Percentiles rank a stretch among this genome's conserved stretches.
phyloP scores from a whole-genome alignment of 2,113 vertebrate species.

The Syngnathoides biaculeatus region DNA sequence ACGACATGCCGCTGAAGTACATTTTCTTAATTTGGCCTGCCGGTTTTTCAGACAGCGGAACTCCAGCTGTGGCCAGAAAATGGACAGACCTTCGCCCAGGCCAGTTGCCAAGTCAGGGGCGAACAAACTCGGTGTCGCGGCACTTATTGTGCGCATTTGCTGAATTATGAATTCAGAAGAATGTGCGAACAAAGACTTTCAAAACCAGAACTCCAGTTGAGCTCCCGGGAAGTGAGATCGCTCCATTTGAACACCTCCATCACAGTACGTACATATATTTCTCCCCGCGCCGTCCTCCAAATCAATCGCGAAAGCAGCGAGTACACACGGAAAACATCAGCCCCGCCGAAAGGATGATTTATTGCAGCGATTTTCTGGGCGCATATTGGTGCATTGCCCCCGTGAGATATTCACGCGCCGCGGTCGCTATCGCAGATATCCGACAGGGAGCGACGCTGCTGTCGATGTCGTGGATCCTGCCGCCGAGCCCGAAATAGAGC shows the following conservation, averaged over 20 bases:
- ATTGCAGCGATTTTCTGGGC: conserved; percentile 39
- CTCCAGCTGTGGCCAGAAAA: not conserved
- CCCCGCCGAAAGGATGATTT: conserved; percentile 45
- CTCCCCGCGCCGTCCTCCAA: conserved; percentile 31
- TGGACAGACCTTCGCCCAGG: not conserved
- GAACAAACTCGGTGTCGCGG: not conserved
- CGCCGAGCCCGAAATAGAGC: conserved; percentile 32
- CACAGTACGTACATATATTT: no score
- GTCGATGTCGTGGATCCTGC: conserved; percentile 12
- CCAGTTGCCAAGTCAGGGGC: not conserved
- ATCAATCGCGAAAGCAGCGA: conserved; percentile 55
- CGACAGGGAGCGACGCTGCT: conserved; percentile 10
- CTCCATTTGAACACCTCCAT: not conserved
- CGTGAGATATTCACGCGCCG: conserved; percentile 35
- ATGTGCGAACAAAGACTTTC: no score
- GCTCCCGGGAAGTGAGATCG: not conserved
- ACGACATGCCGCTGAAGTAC: no score
- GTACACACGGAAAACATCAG: conserved; percentile 50
- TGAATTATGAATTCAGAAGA: not conserved
- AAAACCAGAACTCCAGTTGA: not conserved
- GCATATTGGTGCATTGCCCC: conserved; percentile 15
- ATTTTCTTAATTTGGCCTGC: no score
- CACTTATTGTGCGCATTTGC: no score
- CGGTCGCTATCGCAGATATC: conserved; percentile 14
- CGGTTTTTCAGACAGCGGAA: not conserved